phyloP scores from a whole-genome alignment of 2,797 vertebrate genomes.

The Eupleurogrammus muticus region DNA sequence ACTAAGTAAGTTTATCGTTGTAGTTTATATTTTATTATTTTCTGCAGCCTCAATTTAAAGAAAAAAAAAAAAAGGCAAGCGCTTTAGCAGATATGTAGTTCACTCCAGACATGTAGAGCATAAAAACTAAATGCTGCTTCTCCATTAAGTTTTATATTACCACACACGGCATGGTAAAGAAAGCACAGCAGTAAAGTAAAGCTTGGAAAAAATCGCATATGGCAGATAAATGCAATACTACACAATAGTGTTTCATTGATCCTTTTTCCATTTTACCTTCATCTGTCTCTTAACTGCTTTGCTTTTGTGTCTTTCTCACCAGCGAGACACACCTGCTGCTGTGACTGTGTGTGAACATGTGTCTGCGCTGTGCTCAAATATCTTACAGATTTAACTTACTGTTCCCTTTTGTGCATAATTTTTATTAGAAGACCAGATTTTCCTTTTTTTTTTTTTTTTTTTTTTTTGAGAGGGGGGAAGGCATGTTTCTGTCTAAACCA shows the following conservation, averaged over 20 bases:
- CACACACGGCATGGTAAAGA: no score
- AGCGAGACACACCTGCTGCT: background rate
- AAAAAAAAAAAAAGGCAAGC: slow-evolving; percentile 1
- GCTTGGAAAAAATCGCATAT: background rate
- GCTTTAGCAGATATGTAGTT: no score
- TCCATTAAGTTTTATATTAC: no score
- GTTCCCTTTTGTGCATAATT: slow-evolving; percentile 33
- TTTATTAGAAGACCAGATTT: slow-evolving; percentile 34
- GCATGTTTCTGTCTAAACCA: slow-evolving; percentile 31
- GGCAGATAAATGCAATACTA: no score
- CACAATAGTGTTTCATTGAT: slow-evolving; percentile 28
- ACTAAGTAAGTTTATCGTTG: no score
- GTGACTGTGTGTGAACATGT: background rate
- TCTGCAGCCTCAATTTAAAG: no score
- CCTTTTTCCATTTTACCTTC: slow-evolving; percentile 13
- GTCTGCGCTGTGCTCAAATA: background rate
- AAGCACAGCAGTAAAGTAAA: no score
- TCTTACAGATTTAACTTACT: slow-evolving; percentile 40
- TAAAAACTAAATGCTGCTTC: no score
- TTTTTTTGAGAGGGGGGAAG: background rate
- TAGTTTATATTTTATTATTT: no score
- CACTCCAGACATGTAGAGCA: no score
- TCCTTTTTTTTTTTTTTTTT: slow-evolving; percentile 13
- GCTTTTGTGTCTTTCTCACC: background rate
- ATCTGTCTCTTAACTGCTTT: slow-evolving; percentile 20